Evolutionary conservation across 35 echinoderm and acorn worm genomes (phyloP).

Genomic region (Lytechinus pictus): DNA sequence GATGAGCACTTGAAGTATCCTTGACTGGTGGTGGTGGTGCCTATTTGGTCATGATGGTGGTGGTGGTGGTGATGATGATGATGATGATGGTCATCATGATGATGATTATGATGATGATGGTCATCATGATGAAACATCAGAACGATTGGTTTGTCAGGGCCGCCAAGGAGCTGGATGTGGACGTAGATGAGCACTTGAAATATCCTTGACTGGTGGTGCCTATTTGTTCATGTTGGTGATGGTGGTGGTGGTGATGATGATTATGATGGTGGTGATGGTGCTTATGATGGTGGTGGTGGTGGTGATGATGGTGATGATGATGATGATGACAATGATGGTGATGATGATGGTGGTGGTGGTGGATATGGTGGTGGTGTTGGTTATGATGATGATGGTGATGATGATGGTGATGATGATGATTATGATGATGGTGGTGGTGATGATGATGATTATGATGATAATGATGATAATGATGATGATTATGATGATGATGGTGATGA

Average conservation of each 20-base stretch:
- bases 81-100: background rate
- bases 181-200: conserved; percentile 84
- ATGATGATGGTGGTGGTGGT: background rate
- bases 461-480: background rate
- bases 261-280: background rate
- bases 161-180: conserved; percentile 86
- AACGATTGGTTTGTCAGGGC: conserved; percentile 90
- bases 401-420: background rate
- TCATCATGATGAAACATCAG: conserved; percentile 51
- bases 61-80: background rate
- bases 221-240: background rate
- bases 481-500: background rate
- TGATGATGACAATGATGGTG: background rate
- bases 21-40: conserved; percentile 33
- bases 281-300: background rate
- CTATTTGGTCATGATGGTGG: background rate
- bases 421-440: background rate
- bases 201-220: conserved; percentile 74
- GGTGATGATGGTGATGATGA: background rate
- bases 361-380: background rate
- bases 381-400: background rate
- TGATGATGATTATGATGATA: background rate
- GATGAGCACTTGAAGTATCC: conserved; percentile 96
- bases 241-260: conserved; percentile 32
- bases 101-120: background rate